Base-by-base conservation (phyloP, 2,888 invertebrate genomes). In the Eurytoma californica region DNA sequence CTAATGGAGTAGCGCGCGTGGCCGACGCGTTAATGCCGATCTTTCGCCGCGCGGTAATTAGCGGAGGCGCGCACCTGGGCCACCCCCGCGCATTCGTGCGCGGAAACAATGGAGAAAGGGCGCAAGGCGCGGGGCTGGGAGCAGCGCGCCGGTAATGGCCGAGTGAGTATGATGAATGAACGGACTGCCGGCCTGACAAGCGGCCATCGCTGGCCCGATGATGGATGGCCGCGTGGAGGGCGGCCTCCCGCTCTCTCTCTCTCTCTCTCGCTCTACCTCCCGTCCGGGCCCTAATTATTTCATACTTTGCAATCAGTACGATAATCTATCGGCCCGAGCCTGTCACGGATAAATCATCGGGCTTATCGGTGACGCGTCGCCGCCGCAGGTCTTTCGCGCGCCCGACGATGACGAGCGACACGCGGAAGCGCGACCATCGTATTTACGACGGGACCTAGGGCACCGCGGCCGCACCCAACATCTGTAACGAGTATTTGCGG, bases 281-380 rank as follows among this genome's bases (percentile, higher is more conserved):
- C 58, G 14, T 24, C 60, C 18, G 85, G 87, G 87, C 89, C 88
- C 89, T 90, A 90, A 90, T 90, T 90, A 90, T 90, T 90, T 90
- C 90, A 90, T 90, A 90, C 90, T 90, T 90, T 89, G 89, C 90
- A 89, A 90, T 90, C 90, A 87, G 89, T 51, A 88, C 87, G 90
- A 89, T 89, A 89, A 90, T 90, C 90, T 88, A 89, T 89, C 86
- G 84, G 81, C 68, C 84, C 86, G 84, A 84, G 86, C 87, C 87
- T 88, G 89, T 89, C 89, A 86, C 84, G 85, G 87, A 89, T 90
- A 89, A 90, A 89, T 90, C 89, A 90, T 85, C 84, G 83, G 78
- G 80, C 83, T 84, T 84, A 85, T 86, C 24, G 72, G n/a, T 39
- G 47, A 3, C 30, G 39, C 16, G 30, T 39, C 60, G 28, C 28